Conservation (phyloP, 2,888 invertebrate genomes). For the Acleris literana region DNA sequence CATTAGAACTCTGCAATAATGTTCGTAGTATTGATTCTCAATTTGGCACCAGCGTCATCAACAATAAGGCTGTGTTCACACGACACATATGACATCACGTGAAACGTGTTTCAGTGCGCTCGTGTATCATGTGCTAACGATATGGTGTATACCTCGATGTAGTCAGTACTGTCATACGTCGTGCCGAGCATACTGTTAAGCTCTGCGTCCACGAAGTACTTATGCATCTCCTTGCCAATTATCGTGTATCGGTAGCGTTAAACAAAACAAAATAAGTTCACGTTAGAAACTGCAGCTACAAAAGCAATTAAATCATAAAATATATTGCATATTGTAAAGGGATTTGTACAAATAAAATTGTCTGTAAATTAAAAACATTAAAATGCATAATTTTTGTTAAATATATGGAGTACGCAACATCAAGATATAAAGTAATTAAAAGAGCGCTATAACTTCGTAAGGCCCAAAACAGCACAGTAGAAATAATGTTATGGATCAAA, state of each 20-base stretch:
- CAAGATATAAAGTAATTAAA: neutral
- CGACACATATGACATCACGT: constrained; percentile 15
- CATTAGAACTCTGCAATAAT: too few relatives aligned
- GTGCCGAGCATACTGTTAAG: constrained; percentile 89
- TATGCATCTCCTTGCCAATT: constrained; percentile 89
- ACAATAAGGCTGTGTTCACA: constrained; percentile 39
- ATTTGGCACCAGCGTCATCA: constrained; percentile 9
- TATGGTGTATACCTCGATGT: constrained; percentile 70
- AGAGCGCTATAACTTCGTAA: neutral
- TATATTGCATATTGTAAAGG: neutral
- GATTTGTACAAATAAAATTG: neutral
- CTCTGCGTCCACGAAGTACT: constrained; percentile 92
- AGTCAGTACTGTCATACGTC: constrained; percentile 83
- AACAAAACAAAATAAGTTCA: constrained; percentile 75
- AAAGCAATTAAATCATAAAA: neutral
- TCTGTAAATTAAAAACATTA: constrained; percentile 1
- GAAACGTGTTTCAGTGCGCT: constrained; percentile 39
- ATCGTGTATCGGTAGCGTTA: constrained; percentile 79
- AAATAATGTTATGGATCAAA: too few relatives aligned
- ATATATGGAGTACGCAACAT: neutral
- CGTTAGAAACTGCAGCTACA: constrained; percentile 50
- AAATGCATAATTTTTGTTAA: neutral
- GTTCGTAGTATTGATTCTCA: neutral
- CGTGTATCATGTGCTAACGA: constrained; percentile 38
- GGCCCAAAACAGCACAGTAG: too few relatives aligned